phyloP scores from a whole-genome alignment of 2,797 vertebrate species.

The Bovichtus diacanthus region DNA sequence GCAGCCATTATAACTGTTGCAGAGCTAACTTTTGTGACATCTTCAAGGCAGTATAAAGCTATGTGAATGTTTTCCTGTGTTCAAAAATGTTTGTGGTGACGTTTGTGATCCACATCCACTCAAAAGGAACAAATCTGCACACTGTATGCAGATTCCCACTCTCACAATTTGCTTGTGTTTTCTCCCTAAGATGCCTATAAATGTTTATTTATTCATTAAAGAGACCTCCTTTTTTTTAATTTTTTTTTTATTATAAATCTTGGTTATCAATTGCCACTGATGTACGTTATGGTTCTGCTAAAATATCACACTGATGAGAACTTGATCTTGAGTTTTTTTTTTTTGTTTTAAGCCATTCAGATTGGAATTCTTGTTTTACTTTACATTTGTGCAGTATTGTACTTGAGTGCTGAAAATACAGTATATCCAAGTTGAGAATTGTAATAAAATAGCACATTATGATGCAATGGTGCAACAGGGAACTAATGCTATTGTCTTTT shows the following conservation, averaged over 20 bases:
- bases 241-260: too few relatives aligned
- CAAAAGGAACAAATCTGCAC: slow-evolving; percentile 43
- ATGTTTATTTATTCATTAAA: slow-evolving; percentile 58
- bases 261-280: slow-evolving; percentile 45
- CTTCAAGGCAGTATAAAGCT: slow-evolving; percentile 34
- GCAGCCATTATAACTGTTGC: slow-evolving; percentile 42
- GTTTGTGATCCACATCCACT: slow-evolving; percentile 24
- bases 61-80: slow-evolving; percentile 50
- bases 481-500: slow-evolving; percentile 41
- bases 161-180: slow-evolving; percentile 25
- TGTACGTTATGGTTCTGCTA: slow-evolving; percentile 43
- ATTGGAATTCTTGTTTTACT: slow-evolving; percentile 51
- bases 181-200: slow-evolving; percentile 49
- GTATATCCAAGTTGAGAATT: slow-evolving; percentile 48
- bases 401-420: slow-evolving; percentile 52
- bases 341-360: slow-evolving; percentile 46
- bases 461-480: slow-evolving; percentile 54
- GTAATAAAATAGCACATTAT: slow-evolving; percentile 55
- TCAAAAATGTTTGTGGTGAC: slow-evolving; percentile 13
- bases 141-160: slow-evolving; percentile 22
- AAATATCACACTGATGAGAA: slow-evolving; percentile 51
- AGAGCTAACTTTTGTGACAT: slow-evolving; percentile 10
- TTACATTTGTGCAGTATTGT: slow-evolving; percentile 79
- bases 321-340: slow-evolving; percentile 35
- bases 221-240: slow-evolving; percentile 24